Conservation (phyloP, 2,797 vertebrate genomes). For the Sparus aurata region DNA sequence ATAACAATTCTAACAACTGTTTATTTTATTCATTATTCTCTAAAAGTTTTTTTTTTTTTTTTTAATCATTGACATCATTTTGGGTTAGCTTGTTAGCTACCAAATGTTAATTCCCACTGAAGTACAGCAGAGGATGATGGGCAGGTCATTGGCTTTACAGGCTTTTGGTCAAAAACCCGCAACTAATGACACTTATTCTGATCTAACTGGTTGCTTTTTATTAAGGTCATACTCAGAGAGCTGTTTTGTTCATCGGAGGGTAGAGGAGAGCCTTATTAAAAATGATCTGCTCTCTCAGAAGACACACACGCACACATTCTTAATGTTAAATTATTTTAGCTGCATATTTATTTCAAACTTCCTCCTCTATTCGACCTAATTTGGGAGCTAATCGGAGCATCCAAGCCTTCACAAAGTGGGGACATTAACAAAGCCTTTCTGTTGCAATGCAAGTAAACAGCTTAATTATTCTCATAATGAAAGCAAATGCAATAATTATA, state of each 20-base stretch:
- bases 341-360: not conserved
- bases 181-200: not conserved
- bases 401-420: conserved; percentile 20
- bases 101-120: not conserved
- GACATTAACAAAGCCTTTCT: conserved; percentile 26
- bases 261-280: not conserved
- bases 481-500: conserved; percentile 62
- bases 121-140: not conserved
- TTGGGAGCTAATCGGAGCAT: not conserved
- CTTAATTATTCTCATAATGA: conserved; percentile 55
- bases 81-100: too few species aligned
- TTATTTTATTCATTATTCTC: too few species aligned
- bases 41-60: too few species aligned
- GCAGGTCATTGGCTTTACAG: not conserved
- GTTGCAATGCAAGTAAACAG: conserved; percentile 48
- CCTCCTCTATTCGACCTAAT: not conserved
- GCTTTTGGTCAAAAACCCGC: not conserved
- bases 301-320: not conserved
- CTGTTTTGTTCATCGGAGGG: not conserved
- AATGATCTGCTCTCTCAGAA: not conserved
- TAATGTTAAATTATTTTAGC: conserved; percentile 9
- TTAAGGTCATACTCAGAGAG: not conserved
- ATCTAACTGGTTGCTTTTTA: not conserved
- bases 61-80: too few species aligned
- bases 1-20: not conserved